A percentile compares a stretch with the other conserved stretches of the same genome.
phyloP scores from a whole-genome alignment of 2,888 invertebrate genomes.

The Drosophila seclusa region DNA sequence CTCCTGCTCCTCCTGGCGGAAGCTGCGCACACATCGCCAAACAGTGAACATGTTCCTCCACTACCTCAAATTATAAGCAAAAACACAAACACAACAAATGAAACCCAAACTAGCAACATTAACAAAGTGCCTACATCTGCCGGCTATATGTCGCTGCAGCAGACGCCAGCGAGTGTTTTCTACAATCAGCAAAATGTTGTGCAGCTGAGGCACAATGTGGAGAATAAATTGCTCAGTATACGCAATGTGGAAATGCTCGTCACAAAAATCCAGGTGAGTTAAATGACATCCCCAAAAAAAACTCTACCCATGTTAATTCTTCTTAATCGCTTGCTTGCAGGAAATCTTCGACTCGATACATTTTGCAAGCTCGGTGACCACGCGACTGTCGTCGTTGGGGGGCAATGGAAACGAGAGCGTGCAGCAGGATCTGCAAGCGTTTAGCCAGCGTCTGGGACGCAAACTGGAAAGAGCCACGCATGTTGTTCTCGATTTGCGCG shows the following conservation, averaged over 20 bases:
- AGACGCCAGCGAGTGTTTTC: constrained; percentile 68
- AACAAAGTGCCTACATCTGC: constrained; percentile 80
- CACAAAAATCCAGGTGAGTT: constrained; percentile 82
- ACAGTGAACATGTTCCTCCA: constrained; percentile 72
- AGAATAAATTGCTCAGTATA: constrained; percentile 79
- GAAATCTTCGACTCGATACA: constrained; percentile 84
- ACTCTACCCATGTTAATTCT: accelerated
- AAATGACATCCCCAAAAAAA: not conserved
- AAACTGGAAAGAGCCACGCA: constrained; percentile 82
- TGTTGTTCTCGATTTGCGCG: constrained; percentile 78
- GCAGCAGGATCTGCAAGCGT: constrained; percentile 74
- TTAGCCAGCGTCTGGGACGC: constrained; percentile 75
- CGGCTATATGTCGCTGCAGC: constrained; percentile 58
- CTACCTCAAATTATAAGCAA: constrained; percentile 74
- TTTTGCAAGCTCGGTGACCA: constrained; percentile 57
- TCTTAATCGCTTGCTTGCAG: constrained; percentile 48
- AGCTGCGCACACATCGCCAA: constrained; percentile 40
- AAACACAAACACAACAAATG: constrained; percentile 53
- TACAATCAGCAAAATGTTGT: constrained; percentile 81
- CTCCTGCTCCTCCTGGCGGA: constrained; percentile 54
- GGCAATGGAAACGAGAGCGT: constrained; percentile 46
- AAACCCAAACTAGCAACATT: constrained; percentile 58
- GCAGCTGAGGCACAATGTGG: constrained; percentile 80
- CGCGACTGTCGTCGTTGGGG: constrained; percentile 31
- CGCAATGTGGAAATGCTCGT: constrained; percentile 84